These are phyloP conservation scores for Batillaria attramentaria DNA, from an alignment of 1,140 invertebrate species.

Conservation along the genomic window DNA sequence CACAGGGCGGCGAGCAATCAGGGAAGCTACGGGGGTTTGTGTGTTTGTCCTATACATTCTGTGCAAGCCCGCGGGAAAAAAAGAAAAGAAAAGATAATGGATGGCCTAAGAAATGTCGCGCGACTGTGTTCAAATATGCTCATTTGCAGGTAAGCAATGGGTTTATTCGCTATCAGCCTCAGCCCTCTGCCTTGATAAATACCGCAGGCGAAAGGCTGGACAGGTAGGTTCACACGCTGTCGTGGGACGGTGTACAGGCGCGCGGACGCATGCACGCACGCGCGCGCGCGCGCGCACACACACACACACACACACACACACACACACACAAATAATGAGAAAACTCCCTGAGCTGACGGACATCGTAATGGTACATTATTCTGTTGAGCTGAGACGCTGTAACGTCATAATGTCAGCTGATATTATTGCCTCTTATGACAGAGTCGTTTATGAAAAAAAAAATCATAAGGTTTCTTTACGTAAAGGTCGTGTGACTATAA, in stretches of 20 bases:
- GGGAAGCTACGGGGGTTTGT: too few species aligned
- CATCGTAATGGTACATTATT: too few species aligned
- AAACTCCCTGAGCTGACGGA: not conserved
- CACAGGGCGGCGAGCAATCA: too few species aligned
- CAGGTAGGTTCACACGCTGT: not conserved
- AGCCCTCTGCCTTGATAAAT: not conserved
- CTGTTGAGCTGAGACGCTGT: too few species aligned
- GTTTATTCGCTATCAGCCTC: not conserved
- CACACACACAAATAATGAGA: not conserved
- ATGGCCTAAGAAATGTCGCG: not conserved
- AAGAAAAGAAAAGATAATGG: too few species aligned
- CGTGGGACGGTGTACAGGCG: not conserved
- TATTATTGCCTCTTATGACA: too few species aligned
- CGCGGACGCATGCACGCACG: not conserved
- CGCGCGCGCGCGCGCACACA: not conserved
- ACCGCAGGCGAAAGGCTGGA: not conserved
- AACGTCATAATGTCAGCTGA: too few species aligned
- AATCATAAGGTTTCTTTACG: too few species aligned
- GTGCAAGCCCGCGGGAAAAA: too few species aligned
- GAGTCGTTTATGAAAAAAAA: too few species aligned
- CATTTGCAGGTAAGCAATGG: constrained; percentile 12
- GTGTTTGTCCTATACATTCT: too few species aligned
- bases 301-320: not conserved
- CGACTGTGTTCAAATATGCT: constrained; percentile 11
- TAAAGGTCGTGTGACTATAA: too few species aligned